Percentiles rank a stretch among this genome's conserved stretches.
These are phyloP conservation scores for Saguinus imperator DNA, from an alignment of 2,113 vertebrate genomes.

Conservation along the genomic window DNA sequence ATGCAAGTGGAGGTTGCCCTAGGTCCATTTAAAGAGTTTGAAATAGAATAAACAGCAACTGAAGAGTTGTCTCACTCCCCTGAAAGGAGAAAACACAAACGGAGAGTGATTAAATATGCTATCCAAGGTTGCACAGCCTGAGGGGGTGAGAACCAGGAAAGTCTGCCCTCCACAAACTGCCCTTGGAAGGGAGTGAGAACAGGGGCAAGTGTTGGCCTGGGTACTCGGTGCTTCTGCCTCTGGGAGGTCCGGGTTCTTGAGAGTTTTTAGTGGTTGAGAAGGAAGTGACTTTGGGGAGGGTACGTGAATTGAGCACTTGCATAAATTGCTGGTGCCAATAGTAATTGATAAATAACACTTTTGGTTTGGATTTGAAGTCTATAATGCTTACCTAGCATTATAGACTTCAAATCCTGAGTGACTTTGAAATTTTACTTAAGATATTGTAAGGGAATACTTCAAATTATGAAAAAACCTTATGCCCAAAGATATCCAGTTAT, in stretches of 20 bases:
- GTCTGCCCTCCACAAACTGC: not conserved
- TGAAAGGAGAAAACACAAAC: not conserved
- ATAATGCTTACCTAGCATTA: not conserved
- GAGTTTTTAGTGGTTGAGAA: not conserved
- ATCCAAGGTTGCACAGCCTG: not conserved
- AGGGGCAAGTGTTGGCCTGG: not conserved
- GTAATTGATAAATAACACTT: not conserved
- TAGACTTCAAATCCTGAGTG: not conserved
- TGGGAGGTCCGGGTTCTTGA: not conserved
- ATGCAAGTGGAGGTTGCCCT: not conserved
- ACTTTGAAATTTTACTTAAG: not conserved
- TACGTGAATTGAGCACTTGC: not conserved
- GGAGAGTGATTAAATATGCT: not conserved
- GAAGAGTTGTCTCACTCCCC: not conserved
- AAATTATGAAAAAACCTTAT: conserved; percentile 10
- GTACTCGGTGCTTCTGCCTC: not conserved
- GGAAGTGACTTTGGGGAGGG: not conserved
- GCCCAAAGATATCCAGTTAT: not conserved
- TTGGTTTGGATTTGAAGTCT: too few species aligned
- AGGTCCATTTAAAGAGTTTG: not conserved
- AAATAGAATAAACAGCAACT: not conserved
- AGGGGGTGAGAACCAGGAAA: not conserved
- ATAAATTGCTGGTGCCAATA: not conserved
- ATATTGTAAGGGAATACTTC: conserved; percentile 10
- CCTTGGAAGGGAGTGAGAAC: not conserved